Conservation (phyloP, 2,113 vertebrate genomes). For the Epinephelus cyanopodus region DNA sequence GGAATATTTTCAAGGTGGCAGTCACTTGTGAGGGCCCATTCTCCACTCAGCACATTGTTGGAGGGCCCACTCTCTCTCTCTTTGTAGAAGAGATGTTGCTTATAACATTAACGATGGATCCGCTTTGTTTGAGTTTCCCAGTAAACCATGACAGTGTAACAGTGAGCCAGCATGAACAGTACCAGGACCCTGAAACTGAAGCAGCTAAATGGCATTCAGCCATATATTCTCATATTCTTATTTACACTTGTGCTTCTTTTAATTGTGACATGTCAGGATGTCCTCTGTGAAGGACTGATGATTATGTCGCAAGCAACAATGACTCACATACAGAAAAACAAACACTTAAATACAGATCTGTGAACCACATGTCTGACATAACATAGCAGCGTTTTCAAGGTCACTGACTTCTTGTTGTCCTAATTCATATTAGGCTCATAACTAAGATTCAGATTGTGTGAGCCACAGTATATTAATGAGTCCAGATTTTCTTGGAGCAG, state of each 20-base stretch:
- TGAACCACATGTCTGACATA: background rate
- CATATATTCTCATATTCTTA: background rate
- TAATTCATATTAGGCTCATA: constrained; percentile 32
- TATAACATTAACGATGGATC: background rate
- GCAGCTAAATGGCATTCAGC: constrained; percentile 1
- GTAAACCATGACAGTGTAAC: background rate
- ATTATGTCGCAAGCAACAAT: background rate
- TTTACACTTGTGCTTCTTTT: background rate
- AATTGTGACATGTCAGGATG: background rate
- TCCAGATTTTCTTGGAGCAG: constrained; percentile 53
- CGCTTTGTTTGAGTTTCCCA: background rate
- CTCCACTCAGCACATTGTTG: too few relatives aligned
- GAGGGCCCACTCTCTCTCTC: too few relatives aligned
- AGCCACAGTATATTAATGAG: constrained; percentile 34
- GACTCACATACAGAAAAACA: background rate
- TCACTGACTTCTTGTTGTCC: constrained; percentile 5
- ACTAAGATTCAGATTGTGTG: constrained; percentile 27
- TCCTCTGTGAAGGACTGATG: background rate
- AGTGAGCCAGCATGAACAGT: background rate
- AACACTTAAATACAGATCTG: background rate
- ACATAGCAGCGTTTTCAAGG: constrained; percentile 18
- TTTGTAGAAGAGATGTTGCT: background rate
- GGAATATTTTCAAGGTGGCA: too few relatives aligned
- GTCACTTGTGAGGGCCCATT: too few relatives aligned
- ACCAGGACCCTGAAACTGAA: constrained; percentile 1